Evolutionary conservation across 2,113 vertebrate species (phyloP), one percentile per base, ranked within the genome.

Genomic region (Enhydra lutris): DNA sequence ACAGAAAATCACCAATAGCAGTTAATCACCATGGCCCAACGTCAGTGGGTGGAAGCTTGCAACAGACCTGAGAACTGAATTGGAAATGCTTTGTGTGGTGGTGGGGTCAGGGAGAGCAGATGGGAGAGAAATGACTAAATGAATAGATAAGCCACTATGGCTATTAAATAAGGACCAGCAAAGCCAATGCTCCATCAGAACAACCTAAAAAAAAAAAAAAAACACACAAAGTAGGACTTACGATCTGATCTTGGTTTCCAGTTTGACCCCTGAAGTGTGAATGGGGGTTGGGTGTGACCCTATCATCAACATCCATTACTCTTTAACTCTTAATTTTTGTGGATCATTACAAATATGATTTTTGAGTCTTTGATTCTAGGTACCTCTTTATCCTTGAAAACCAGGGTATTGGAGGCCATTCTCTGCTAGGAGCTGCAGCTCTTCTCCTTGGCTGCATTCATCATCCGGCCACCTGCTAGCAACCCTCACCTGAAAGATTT

Each of bases 21-120:
- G 1, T 26, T 15, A 94, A 47, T 73, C 29, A 23, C 47, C 12
- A 7, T 12, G 24, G 26, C 6, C 26, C 34, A 57, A n/a, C 4
- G 3, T 50, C 18, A 42, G 45, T 78, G 21, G 17, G 34, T 13
- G 52, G 57, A 89, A 71, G 15, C 20, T 76, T 52, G 11, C 47
- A 65, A 10, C 14, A 6, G 20, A 34, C 42, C 42, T 52, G 17
- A 87, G 17, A 55, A 82, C n/a, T 74, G 29, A 10, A 69, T 0
- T 47, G 47, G 45, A 84, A 42, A 1, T 34, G 42, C 65, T 85
- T 80, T 36, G 17, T 34, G 34, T 45, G 50, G n/a, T 80, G 12
- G 63, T 67, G 3, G 24, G 0, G 23, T 1, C 7, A 7, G 2
- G 9, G 4, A 1, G 6, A 0, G 6, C 4, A 6, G 24, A n/a